Conservation (phyloP, 2,888 invertebrate species). For the Tetramorium bicarinatum region DNA sequence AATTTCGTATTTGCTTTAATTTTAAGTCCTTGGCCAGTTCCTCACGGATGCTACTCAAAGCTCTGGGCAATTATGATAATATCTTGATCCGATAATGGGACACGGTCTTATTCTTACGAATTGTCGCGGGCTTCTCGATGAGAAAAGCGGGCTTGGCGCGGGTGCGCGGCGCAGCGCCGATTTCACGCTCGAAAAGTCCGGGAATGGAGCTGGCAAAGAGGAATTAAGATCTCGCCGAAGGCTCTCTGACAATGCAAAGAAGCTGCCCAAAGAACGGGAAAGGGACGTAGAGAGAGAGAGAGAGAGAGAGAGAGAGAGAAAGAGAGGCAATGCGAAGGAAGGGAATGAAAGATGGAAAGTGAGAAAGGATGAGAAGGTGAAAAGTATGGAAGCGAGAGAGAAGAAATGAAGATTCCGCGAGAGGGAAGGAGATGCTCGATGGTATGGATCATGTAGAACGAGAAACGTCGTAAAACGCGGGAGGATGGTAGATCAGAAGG, state of each 20-base stretch:
- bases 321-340: not conserved
- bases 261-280: slow-evolving; percentile 52
- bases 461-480: slow-evolving; percentile 60
- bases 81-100: slow-evolving; percentile 78
- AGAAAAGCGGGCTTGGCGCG: slow-evolving; percentile 57
- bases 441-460: slow-evolving; percentile 52
- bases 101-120: slow-evolving; percentile 77
- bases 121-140: slow-evolving; percentile 71
- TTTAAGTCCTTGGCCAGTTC: slow-evolving; percentile 44
- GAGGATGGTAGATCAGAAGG: slow-evolving; percentile 60
- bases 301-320: too few relatives aligned
- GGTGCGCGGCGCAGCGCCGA: slow-evolving; percentile 62
- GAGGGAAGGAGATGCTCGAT: slow-evolving; percentile 31
- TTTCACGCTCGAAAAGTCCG: slow-evolving; percentile 76
- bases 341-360: slow-evolving; percentile 9
- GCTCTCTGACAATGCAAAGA: slow-evolving; percentile 71
- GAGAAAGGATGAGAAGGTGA: slow-evolving; percentile 7
- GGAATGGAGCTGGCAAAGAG: slow-evolving; percentile 75
- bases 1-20: slow-evolving; percentile 65
- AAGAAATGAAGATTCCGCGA: slow-evolving; percentile 13
- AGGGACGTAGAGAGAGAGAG: slow-evolving; percentile 48
- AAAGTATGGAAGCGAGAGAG: slow-evolving; percentile 17
- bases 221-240: slow-evolving; percentile 76
- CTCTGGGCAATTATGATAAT: slow-evolving; percentile 76
- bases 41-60: slow-evolving; percentile 49